phyloP scores from a whole-genome alignment of 2,888 invertebrate species.

The Keiferia lycopersicella region DNA sequence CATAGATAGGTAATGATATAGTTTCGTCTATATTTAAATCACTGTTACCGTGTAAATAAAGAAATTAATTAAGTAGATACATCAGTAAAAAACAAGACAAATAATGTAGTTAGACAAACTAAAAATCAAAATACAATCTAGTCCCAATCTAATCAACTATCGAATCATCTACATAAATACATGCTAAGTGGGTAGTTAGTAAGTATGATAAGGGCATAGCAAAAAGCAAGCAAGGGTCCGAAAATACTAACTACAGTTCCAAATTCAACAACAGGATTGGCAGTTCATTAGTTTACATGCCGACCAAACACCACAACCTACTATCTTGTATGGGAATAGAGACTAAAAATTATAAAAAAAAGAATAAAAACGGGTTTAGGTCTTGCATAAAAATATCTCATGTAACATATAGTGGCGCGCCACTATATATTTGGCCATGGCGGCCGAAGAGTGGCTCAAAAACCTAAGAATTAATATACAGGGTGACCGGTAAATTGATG shows the following conservation, averaged over 20 bases:
- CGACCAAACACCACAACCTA: background rate
- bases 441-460: too few species aligned
- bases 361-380: too few species aligned
- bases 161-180: background rate
- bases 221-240: slow-evolving; percentile 12
- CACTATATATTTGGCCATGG: too few species aligned
- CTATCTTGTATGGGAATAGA: slow-evolving; percentile 1
- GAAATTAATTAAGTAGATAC: too few species aligned
- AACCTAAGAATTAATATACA: too few species aligned
- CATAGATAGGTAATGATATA: too few species aligned
- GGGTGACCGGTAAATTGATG: too few species aligned
- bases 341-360: background rate
- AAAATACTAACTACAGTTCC: background rate
- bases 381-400: too few species aligned
- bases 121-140: background rate
- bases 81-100: background rate
- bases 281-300: slow-evolving; percentile 13
- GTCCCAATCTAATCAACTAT: background rate
- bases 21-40: too few species aligned
- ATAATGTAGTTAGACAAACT: background rate
- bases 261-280: too few species aligned
- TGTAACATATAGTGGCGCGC: too few species aligned
- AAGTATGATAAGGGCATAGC: slow-evolving; percentile 9
- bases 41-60: too few species aligned
- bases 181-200: slow-evolving; percentile 11